Percentiles rank a stretch among this genome's conserved stretches.
These are phyloP conservation scores for Reticulitermes lucifugus DNA, from an alignment of 2,888 invertebrate genomes.

Conservation along the genomic window DNA sequence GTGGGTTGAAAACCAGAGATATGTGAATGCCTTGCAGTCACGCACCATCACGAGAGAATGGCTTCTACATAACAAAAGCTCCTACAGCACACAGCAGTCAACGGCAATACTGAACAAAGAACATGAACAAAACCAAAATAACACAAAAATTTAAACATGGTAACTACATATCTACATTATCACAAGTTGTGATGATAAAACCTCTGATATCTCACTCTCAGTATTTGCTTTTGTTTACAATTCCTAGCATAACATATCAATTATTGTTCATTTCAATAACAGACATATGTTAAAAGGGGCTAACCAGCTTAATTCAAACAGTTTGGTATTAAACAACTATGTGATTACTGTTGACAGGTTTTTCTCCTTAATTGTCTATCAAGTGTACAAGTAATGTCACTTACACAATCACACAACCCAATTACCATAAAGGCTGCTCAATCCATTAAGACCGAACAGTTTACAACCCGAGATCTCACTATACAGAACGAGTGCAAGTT, in stretches of 20 bases:
- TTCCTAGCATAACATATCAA: not conserved
- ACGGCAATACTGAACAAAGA: slow-evolving; percentile 16
- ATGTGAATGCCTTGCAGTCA: not conserved
- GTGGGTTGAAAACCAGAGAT: not conserved
- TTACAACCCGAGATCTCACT: not conserved
- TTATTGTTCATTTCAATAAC: not conserved
- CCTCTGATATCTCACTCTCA: not conserved
- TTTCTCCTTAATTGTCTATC: not conserved
- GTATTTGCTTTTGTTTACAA: not conserved
- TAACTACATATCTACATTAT: slow-evolving; percentile 13
- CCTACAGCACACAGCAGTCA: not conserved
- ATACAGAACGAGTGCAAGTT: not conserved
- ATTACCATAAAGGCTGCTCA: not conserved
- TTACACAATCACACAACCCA: not conserved
- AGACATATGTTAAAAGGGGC: not conserved
- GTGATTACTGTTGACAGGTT: not conserved
- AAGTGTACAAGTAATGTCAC: not conserved
- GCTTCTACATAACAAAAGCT: not conserved
- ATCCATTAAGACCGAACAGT: not conserved
- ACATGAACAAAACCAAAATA: not conserved
- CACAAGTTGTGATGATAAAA: slow-evolving; percentile 6
- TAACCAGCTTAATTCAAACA: not conserved
- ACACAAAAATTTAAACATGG: not conserved
- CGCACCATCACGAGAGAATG: not conserved
- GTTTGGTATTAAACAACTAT: not conserved